phyloP scores from a whole-genome alignment of 2,797 vertebrate species.

The Microctenopoma steveboyesi region DNA sequence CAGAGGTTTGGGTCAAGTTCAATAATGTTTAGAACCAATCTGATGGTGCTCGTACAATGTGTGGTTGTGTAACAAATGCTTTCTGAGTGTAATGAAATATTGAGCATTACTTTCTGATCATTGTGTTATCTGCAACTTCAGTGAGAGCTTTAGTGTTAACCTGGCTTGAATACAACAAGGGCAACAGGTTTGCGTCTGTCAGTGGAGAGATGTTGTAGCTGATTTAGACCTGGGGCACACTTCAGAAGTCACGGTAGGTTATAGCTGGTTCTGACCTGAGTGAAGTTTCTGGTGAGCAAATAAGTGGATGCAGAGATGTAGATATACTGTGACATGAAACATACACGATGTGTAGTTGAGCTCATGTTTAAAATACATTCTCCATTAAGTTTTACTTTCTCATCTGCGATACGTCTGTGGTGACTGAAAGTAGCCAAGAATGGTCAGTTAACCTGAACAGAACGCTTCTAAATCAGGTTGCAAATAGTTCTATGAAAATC shows the following conservation, averaged over 20 bases:
- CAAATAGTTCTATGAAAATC: background rate
- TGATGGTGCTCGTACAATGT: constrained; percentile 2
- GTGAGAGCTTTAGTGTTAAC: background rate
- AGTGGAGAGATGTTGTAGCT: background rate
- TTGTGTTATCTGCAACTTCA: background rate
- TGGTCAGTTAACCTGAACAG: background rate
- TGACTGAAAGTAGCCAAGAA: background rate
- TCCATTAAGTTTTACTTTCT: too few relatives aligned
- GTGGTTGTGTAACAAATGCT: background rate
- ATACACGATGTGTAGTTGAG: too few relatives aligned
- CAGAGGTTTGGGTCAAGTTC: constrained; percentile 46
- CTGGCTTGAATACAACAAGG: background rate
- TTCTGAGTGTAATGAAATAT: background rate
- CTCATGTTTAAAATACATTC: too few relatives aligned
- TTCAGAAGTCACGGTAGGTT: background rate
- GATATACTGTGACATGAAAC: too few relatives aligned
- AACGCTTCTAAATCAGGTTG: background rate
- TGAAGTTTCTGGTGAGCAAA: background rate
- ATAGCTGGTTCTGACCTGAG: background rate
- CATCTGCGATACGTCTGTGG: background rate
- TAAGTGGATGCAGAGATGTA: too few relatives aligned
- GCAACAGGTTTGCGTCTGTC: background rate
- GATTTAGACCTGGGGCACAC: background rate
- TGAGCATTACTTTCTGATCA: background rate
- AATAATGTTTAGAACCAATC: constrained; percentile 41